Conservation (phyloP, 2,888 invertebrate species). For the Amiota mariae region DNA sequence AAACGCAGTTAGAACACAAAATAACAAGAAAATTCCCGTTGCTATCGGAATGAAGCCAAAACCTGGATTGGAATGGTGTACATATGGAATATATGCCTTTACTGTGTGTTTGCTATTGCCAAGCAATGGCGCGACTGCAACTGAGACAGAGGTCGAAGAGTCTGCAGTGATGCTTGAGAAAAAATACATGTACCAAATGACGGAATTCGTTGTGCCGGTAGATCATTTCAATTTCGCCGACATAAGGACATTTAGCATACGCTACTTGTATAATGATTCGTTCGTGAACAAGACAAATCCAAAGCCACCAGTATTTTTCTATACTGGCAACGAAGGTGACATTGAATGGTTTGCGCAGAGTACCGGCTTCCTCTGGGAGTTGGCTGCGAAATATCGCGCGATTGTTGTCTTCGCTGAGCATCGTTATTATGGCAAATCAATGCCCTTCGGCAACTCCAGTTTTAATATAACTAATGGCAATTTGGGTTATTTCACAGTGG, state of each 20-base stretch:
- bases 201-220: slow-evolving; percentile 77
- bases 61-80: too few relatives aligned
- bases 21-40: too few relatives aligned
- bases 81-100: too few relatives aligned
- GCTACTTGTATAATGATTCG: slow-evolving; percentile 86
- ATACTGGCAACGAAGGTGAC: slow-evolving; percentile 95
- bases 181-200: slow-evolving; percentile 48
- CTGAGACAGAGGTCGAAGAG: too few relatives aligned
- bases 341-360: slow-evolving; percentile 92
- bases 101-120: too few relatives aligned
- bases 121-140: too few relatives aligned
- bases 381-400: slow-evolving; percentile 85
- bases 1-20: too few relatives aligned
- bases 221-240: slow-evolving; percentile 90
- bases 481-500: slow-evolving; percentile 87
- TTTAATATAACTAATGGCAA: slow-evolving; percentile 77
- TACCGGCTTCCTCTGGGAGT: slow-evolving; percentile 95
- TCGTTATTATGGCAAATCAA: slow-evolving; percentile 92
- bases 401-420: slow-evolving; percentile 94
- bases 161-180: too few relatives aligned
- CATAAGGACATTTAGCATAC: slow-evolving; percentile 79
- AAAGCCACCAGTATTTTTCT: slow-evolving; percentile 85
- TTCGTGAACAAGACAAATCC: slow-evolving; percentile 77
- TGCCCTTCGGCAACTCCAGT: slow-evolving; percentile 90
- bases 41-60: too few relatives aligned